Percentiles rank a stretch among this genome's conserved stretches.
Evolutionary conservation across 2,113 vertebrate species (phyloP).

Genomic region (Pygoscelis antarcticus): DNA sequence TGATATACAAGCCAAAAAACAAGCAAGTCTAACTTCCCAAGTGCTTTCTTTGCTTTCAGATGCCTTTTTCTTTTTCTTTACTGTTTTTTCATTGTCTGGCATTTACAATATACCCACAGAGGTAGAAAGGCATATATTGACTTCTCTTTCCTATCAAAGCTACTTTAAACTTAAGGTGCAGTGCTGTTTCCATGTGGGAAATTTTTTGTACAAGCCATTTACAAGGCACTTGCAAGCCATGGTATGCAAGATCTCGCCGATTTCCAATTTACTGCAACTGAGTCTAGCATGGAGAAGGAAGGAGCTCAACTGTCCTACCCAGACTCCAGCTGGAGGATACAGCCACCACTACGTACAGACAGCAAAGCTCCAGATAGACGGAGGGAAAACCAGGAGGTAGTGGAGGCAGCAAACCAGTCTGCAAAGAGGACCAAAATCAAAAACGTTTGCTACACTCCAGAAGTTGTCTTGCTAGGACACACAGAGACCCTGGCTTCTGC

Average conservation of each 20-base stretch:
- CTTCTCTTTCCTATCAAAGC: slow-evolving; percentile 62
- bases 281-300: slow-evolving; percentile 40
- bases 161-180: slow-evolving; percentile 41
- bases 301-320: slow-evolving; percentile 32
- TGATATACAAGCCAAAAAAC: neutral
- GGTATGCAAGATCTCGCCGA: slow-evolving; percentile 56
- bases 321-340: slow-evolving; percentile 7
- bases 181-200: slow-evolving; percentile 70
- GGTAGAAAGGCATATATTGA: slow-evolving; percentile 62
- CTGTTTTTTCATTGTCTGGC: slow-evolving; percentile 69
- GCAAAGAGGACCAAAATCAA: neutral
- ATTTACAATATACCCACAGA: slow-evolving; percentile 52
- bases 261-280: slow-evolving; percentile 61
- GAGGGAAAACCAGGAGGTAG: neutral
- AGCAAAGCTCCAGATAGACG: neutral
- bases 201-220: slow-evolving; percentile 65
- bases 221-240: slow-evolving; percentile 67
- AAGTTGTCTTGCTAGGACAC: neutral
- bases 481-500: neutral
- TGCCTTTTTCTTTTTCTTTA: slow-evolving; percentile 38
- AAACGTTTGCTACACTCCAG: neutral
- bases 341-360: neutral
- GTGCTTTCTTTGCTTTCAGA: slow-evolving; percentile 32
- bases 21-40: neutral
- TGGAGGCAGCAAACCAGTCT: neutral